Percentiles rank a stretch among this genome's conserved stretches.
Conservation (phyloP, 2,113 vertebrate genomes). For the Stomatorhinus ivindoensis region DNA sequence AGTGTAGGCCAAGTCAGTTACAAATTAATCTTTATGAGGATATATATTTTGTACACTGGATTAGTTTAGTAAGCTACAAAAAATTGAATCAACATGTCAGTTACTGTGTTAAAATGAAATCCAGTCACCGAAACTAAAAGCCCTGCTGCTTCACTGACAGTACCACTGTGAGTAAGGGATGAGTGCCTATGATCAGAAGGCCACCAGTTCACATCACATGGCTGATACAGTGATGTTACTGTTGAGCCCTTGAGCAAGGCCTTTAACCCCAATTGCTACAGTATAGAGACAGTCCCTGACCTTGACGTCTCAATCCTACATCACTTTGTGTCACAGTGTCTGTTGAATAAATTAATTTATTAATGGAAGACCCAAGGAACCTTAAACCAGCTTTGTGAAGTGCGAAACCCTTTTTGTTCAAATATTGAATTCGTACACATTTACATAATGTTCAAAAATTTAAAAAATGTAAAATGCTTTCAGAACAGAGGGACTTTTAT, state of each 20-base stretch:
- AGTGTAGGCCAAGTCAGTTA: not conserved
- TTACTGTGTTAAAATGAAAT: slow-evolving; percentile 41
- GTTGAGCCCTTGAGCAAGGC: not conserved
- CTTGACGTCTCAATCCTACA: not conserved
- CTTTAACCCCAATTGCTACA: not conserved
- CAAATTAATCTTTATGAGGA: not conserved
- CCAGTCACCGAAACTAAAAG: not conserved
- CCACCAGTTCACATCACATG: not conserved
- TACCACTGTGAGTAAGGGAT: not conserved
- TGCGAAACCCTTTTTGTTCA: not conserved
- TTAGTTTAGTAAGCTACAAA: not conserved
- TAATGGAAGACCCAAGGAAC: not conserved
- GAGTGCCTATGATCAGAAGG: not conserved
- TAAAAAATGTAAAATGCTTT: not conserved
- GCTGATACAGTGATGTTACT: not conserved
- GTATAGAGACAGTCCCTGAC: not conserved
- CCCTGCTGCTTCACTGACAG: not conserved
- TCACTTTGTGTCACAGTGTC: not conserved
- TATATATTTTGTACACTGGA: not conserved
- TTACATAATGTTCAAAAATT: not conserved
- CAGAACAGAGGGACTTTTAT: not conserved
- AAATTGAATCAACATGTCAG: not conserved
- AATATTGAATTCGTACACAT: not conserved
- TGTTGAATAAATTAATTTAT: not conserved
- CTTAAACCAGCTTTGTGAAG: not conserved